phyloP scores from a whole-genome alignment of 2,888 invertebrate species.

The Orthonychiurus folsomi region DNA sequence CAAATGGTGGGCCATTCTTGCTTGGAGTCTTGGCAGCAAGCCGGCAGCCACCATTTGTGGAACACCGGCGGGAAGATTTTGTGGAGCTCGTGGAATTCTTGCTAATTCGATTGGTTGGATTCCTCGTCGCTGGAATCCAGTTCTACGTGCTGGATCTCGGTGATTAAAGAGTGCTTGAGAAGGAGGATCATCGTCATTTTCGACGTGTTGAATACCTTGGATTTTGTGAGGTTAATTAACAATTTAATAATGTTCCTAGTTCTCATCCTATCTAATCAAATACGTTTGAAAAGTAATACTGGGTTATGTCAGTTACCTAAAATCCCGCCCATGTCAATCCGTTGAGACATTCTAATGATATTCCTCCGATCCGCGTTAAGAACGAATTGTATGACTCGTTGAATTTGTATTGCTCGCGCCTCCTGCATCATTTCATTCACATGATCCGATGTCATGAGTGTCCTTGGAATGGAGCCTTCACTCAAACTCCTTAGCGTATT shows the following conservation, averaged over 20 bases:
- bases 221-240: too few relatives aligned
- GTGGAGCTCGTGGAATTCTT: too few relatives aligned
- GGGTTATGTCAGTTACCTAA: not conserved
- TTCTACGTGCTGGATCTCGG: too few relatives aligned
- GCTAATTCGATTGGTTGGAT: too few relatives aligned
- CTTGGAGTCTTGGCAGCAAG: not conserved
- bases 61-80: not conserved
- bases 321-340: not conserved
- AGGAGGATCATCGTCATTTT: too few relatives aligned
- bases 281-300: too few relatives aligned
- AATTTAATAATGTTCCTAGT: too few relatives aligned
- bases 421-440: not conserved
- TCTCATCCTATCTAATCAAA: too few relatives aligned
- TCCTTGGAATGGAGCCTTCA: not conserved
- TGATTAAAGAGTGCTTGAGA: too few relatives aligned
- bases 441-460: not conserved
- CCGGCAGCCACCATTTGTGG: not conserved
- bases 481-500: not conserved
- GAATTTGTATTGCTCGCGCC: not conserved
- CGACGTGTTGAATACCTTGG: too few relatives aligned
- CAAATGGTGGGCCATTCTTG: not conserved
- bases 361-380: not conserved
- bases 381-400: not conserved
- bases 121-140: too few relatives aligned
- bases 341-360: not conserved